Evolutionary conservation across 1,140 invertebrate species (phyloP), one percentile per base, ranked within the genome.

Genomic region (Parasteatoda tepidariorum): DNA sequence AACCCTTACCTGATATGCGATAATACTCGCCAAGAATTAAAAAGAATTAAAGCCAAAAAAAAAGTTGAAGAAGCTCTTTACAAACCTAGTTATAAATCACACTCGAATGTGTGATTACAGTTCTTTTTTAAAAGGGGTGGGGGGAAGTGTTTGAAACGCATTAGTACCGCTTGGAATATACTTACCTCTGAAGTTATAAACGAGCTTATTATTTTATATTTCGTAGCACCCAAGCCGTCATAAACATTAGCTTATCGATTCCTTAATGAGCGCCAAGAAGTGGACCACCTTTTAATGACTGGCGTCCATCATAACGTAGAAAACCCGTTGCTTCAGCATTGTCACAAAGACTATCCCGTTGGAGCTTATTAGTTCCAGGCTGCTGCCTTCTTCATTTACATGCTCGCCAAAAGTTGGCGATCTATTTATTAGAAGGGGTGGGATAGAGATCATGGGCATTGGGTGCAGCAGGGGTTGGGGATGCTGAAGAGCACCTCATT

Each of bases 151-250:
- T 28, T 64, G 66, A 68, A 67, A 79, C 64, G 76, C 76, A 79
- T 79, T 79, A 79, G 76, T 79, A 79, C 28, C 76, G 76, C 76
- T 79, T 79, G 76, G 76, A 79, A 79, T 79, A 68, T 61, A 57
- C 70, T 59, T 73, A 73, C 70, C 70, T 48, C 41, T 48, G 78
- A 68, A 82, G 78, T 82, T 82, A 82, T 82, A 82, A 82, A 82
- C 78, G 78, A 82, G 78, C 78, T 82, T 82, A 82, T 82, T 82
- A 82, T 82, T 82, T 82, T 71, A 82, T 82, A 82, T 82, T 79
- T 79, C 24, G 76, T 31, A 79, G 66, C 78, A 62, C 66, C 38
- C 78, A 79, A 79, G 34, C 78, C 78, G 78, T 71, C 78, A 82
- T 82, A 82, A 82, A 82, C 78, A 82, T 82, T 82, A 82, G 78